Base-by-base conservation (phyloP, 2,113 vertebrate genomes). In the Colossoma macropomum region DNA sequence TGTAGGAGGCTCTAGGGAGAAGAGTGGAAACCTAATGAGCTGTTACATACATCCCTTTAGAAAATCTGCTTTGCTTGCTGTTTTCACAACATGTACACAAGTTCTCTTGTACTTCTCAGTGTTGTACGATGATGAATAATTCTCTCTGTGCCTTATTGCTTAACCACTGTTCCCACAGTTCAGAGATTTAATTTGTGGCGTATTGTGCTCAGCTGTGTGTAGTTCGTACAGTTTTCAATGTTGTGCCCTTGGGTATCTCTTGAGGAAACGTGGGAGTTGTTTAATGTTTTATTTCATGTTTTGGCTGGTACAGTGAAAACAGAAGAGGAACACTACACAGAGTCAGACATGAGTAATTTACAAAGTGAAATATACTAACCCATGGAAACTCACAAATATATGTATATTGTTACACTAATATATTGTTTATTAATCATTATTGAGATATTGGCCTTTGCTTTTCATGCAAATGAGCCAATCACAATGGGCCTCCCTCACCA, bases 91-190 rank as follows among this genome's bases (percentile, higher is more conserved):
- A 75, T 25, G 38, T 54, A 48, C 63, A 56, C 11, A 68, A 17
- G 27, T 23, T 25, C 10, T 65, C 28, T 60, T 30, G 32, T 45
- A 27, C 23, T 34, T 69, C 27, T 80, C 9, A n/a, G 9, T 25
- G 23, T 21, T 19, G 41, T 38, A 28, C 21, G 23, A n/a, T 15
- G 23, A 41, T 68, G 12, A 56, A 59, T 30, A 68, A 56, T 69
- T 25, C 9, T 60, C n/a, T 19, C 32, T 81, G 76, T 77, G 79
- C 79, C 75, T 60, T 34, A 81, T 76, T 70, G 63, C 27, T 66
- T 30, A 28, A 32, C 30, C 63, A 28, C 63, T 41, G 66, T 16
- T 38, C 19, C 23, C 21, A 38, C 17, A 17, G 66, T 11, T 30
- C 17, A 32, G 28, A 32, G 28, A 68, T 15, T 30, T 2, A 1